These are phyloP conservation scores for Hyppa rectilinea DNA, from an alignment of 2,888 invertebrate genomes.

Conservation along the genomic window DNA sequence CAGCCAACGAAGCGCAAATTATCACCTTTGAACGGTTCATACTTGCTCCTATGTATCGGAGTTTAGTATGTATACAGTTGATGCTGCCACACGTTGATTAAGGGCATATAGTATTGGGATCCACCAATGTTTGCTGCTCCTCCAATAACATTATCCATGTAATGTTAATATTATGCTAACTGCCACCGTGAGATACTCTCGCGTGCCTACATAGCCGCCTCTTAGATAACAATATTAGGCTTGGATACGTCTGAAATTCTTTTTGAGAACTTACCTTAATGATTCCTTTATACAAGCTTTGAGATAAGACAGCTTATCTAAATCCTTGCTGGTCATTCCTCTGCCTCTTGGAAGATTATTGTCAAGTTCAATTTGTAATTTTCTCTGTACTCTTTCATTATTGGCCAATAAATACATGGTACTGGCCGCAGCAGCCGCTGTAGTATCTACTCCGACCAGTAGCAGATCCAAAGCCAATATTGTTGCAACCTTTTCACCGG, in stretches of 20 bases:
- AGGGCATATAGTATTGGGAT: conserved; percentile 16
- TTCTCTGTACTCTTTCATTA: conserved; percentile 92
- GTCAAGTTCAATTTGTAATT: conserved; percentile 92
- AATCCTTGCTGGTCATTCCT: conserved; percentile 90
- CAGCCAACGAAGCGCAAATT: conserved; percentile 41
- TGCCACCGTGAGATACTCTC: conserved; percentile 70
- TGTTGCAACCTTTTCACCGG: conserved; percentile 90
- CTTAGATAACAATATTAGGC: conserved; percentile 44
- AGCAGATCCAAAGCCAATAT: conserved; percentile 94
- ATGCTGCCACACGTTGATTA: conserved; percentile 14
- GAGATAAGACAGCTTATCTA: conserved; percentile 93
- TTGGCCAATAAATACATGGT: conserved; percentile 94
- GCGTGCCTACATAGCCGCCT: conserved; percentile 64
- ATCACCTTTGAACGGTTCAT: conserved; percentile 25
- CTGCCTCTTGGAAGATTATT: conserved; percentile 89
- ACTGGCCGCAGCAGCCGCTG: conserved; percentile 94
- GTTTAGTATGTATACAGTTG: conserved; percentile 16
- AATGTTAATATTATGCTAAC: conserved; percentile 80
- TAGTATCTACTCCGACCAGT: conserved; percentile 95
- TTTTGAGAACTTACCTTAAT: conserved; percentile 89
- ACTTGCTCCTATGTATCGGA: conserved; percentile 9
- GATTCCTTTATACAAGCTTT: conserved; percentile 95
- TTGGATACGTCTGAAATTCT: conserved; percentile 12
- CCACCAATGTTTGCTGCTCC: conserved; percentile 55
- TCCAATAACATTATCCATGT: conserved; percentile 69